Percentiles rank a stretch among this genome's conserved stretches.
Conservation (phyloP, 2,888 invertebrate genomes). For the Eubasilissa splendida region DNA sequence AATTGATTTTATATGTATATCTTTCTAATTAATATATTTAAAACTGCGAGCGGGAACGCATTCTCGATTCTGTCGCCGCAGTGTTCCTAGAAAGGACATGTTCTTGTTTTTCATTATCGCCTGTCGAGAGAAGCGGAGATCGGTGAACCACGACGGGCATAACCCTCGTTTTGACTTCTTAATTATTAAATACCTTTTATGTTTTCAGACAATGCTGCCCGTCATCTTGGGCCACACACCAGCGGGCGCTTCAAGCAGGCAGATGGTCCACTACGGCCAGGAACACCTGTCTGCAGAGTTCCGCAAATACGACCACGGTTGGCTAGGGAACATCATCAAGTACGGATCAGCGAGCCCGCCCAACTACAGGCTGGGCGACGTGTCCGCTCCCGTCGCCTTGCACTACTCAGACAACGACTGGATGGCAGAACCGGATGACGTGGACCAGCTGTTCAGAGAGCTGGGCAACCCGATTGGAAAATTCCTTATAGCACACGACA, state of each 20-base stretch:
- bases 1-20: too few species aligned
- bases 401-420: conserved; percentile 72
- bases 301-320: conserved; percentile 70
- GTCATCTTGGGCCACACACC: conserved; percentile 71
- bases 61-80: too few species aligned
- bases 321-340: conserved; percentile 64
- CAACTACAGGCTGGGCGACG: conserved; percentile 67
- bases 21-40: too few species aligned
- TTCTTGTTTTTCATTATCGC: too few species aligned
- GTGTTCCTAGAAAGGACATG: too few species aligned
- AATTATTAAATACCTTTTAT: background rate
- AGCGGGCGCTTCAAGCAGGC: conserved; percentile 70
- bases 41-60: too few species aligned
- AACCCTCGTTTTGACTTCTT: too few species aligned
- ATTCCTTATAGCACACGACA: conserved; percentile 66
- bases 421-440: conserved; percentile 69
- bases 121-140: too few species aligned
- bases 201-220: conserved; percentile 70
- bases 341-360: conserved; percentile 72
- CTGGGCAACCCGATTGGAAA: conserved; percentile 68
- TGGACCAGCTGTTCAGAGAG: conserved; percentile 65
- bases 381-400: conserved; percentile 69
- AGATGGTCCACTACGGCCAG: conserved; percentile 72
- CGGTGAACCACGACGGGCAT: too few species aligned
- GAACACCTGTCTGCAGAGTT: conserved; percentile 68